phyloP scores from a whole-genome alignment of 2,888 invertebrate species.

The Caradrina kadenii region DNA sequence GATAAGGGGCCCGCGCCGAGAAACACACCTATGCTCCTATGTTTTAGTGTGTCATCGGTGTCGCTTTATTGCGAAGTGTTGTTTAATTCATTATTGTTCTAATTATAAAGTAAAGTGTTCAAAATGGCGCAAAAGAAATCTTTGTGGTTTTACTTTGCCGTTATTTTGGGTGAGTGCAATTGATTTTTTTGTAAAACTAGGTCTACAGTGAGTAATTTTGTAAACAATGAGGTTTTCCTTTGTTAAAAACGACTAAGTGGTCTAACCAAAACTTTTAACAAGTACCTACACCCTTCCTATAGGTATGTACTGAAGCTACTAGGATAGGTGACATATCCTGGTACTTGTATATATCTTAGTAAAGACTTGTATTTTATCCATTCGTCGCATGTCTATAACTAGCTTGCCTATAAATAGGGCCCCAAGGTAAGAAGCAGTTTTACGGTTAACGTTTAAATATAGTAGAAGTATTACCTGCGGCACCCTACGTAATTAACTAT shows the following conservation, averaged over 20 bases:
- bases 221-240: conserved; percentile 20
- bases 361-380: too few relatives aligned
- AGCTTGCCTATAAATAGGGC: background rate
- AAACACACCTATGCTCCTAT: conserved; percentile 76
- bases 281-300: background rate
- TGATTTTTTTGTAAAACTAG: conserved; percentile 7
- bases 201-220: background rate
- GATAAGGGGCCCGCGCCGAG: conserved; percentile 76
- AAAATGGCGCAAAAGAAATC: conserved; percentile 85
- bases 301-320: background rate
- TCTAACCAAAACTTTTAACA: background rate
- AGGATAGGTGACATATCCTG: too few relatives aligned
- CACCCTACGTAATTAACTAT: too few relatives aligned
- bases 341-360: too few relatives aligned
- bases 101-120: conserved; percentile 58
- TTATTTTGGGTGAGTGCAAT: conserved; percentile 85
- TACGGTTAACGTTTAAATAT: background rate
- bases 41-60: conserved; percentile 73
- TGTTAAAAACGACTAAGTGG: background rate
- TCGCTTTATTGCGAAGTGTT: conserved; percentile 62
- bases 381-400: too few relatives aligned
- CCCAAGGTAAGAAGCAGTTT: background rate
- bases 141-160: conserved; percentile 87
- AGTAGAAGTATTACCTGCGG: too few relatives aligned
- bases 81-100: conserved; percentile 58